Percentiles rank a stretch among this genome's conserved stretches.
phyloP scores from a whole-genome alignment of 2,888 invertebrate species.

The Tetropium fuscum region DNA sequence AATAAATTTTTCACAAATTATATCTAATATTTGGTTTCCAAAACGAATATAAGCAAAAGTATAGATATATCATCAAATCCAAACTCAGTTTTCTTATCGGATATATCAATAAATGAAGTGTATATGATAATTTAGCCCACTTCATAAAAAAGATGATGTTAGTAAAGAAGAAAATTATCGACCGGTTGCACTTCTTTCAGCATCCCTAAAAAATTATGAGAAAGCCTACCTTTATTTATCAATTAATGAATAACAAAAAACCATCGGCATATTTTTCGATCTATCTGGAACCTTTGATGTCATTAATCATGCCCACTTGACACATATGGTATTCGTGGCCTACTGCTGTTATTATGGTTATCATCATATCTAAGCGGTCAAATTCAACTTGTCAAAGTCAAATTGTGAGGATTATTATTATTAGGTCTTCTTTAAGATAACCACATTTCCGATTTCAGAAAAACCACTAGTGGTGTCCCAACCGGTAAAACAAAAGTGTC shows the following conservation, averaged over 20 bases:
- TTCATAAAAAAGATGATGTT: background rate
- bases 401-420: too few species aligned
- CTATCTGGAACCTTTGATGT: constrained; percentile 1
- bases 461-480: too few species aligned
- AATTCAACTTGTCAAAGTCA: too few species aligned
- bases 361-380: too few species aligned
- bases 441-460: too few species aligned
- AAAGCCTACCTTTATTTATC: background rate
- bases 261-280: background rate
- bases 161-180: background rate
- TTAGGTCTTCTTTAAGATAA: too few species aligned
- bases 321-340: too few species aligned
- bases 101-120: constrained; percentile 2
- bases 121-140: background rate
- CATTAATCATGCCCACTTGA: too few species aligned
- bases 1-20: background rate
- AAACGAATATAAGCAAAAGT: background rate
- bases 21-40: background rate
- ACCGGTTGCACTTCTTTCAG: background rate
- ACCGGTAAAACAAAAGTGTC: too few species aligned
- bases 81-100: background rate
- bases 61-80: background rate
- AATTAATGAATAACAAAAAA: background rate
- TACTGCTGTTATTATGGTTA: too few species aligned
- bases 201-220: background rate